Percentiles rank a stretch among this genome's conserved stretches.
Conservation (phyloP, 2,797 vertebrate species). For the Thamnophis elegans region DNA sequence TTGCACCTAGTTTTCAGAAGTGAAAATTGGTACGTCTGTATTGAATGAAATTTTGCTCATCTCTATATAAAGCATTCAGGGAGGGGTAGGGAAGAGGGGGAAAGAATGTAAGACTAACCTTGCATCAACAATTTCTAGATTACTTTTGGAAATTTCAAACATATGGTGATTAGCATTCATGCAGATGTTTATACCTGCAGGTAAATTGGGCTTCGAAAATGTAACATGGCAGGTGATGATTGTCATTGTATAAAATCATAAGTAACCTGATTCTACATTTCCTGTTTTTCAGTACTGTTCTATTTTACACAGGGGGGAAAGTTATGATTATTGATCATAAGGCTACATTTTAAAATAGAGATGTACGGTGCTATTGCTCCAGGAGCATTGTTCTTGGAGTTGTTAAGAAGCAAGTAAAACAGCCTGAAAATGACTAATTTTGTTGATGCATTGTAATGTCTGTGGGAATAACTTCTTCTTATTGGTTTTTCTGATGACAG, state of each 20-base stretch:
- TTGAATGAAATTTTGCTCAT: neutral
- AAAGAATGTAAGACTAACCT: neutral
- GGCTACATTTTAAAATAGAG: slow-evolving; percentile 7
- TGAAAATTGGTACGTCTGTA: neutral
- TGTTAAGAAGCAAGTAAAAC: neutral
- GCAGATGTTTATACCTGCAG: slow-evolving; percentile 8
- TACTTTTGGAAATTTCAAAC: slow-evolving; percentile 7
- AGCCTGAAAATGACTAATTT: neutral
- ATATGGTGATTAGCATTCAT: slow-evolving; percentile 20
- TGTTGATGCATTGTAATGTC: neutral
- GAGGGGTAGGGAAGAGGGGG: neutral
- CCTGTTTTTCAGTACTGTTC: slow-evolving; percentile 6
- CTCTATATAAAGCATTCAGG: neutral
- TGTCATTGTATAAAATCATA: slow-evolving; percentile 32
- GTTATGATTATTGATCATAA: slow-evolving; percentile 20
- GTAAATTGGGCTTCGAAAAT: slow-evolving; percentile 29
- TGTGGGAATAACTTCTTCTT: slow-evolving; percentile 6
- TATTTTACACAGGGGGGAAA: slow-evolving; percentile 1
- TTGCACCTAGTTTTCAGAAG: neutral
- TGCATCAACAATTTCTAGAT: neutral
- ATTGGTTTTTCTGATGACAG: neutral
- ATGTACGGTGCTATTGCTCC: neutral
- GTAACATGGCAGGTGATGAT: slow-evolving; percentile 18
- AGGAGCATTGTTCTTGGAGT: neutral
- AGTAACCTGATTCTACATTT: slow-evolving; percentile 22